A percentile compares a stretch with the other conserved stretches of the same genome.
phyloP scores from a whole-genome alignment of 2,888 invertebrate genomes.

The Drosophila subquinaria region DNA sequence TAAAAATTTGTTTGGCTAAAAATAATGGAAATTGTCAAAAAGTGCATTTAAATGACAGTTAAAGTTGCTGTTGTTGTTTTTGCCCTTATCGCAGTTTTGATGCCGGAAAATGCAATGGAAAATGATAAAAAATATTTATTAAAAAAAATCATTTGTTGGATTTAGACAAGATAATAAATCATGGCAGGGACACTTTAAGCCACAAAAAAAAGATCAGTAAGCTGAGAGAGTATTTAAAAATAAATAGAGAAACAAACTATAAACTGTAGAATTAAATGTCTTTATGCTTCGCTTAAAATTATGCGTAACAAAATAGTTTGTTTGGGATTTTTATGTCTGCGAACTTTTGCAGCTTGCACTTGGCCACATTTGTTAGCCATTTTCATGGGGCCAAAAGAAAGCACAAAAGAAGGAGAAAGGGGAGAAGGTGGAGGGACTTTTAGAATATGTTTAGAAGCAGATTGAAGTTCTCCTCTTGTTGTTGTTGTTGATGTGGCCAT shows the following conservation, averaged over 20 bases:
- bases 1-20: not conserved
- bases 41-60: conserved; percentile 17
- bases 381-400: conserved; percentile 35
- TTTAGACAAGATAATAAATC: conserved; percentile 63
- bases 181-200: conserved; percentile 21
- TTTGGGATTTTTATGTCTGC: conserved; percentile 55
- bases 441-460: conserved; percentile 26
- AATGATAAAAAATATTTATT: conserved; percentile 37
- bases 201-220: conserved; percentile 18
- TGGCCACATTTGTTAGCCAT: conserved; percentile 37
- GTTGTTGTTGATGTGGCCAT: conserved; percentile 36
- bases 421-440: not conserved
- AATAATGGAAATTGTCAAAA: not conserved
- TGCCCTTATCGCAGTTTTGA: conserved; percentile 38
- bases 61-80: conserved; percentile 4
- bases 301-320: conserved; percentile 47
- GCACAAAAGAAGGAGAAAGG: not conserved
- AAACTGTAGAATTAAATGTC: conserved; percentile 36
- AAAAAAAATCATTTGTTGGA: conserved; percentile 40
- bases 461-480: conserved; percentile 4
- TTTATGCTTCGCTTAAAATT: conserved; percentile 32
- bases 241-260: conserved; percentile 1
- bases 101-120: conserved; percentile 28
- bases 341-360: conserved; percentile 59
- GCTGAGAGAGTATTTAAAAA: not conserved